Evolutionary conservation across 2,888 invertebrate genomes (phyloP).

Genomic region (Parnassius glacialis): DNA sequence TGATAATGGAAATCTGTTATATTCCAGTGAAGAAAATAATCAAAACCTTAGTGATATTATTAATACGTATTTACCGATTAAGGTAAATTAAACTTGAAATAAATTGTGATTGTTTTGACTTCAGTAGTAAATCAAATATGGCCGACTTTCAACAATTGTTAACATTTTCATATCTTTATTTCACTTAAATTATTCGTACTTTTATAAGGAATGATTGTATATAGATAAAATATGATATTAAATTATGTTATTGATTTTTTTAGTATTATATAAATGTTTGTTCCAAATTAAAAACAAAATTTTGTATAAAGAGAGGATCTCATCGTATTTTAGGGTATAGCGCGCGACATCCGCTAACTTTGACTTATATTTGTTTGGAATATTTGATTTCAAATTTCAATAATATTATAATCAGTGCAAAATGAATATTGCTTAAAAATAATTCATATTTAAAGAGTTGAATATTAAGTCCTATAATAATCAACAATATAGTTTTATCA

Average conservation of each 20-base stretch:
- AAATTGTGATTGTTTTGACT: slow-evolving; percentile 75
- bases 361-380: slow-evolving; percentile 5
- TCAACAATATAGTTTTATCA: too few relatives aligned
- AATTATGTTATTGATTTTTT: too few relatives aligned
- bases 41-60: slow-evolving; percentile 83
- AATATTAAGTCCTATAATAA: too few relatives aligned
- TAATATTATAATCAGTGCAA: too few relatives aligned
- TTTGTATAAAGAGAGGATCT: slow-evolving; percentile 4
- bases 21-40: slow-evolving; percentile 78
- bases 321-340: slow-evolving; percentile 1
- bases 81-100: slow-evolving; percentile 75
- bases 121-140: slow-evolving; percentile 54
- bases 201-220: background rate
- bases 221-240: too few relatives aligned
- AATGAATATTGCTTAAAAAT: too few relatives aligned
- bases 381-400: background rate
- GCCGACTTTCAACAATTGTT: slow-evolving; percentile 45
- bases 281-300: background rate
- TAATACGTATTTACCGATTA: slow-evolving; percentile 87
- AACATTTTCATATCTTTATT: slow-evolving; percentile 55
- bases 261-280: background rate
- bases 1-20: slow-evolving; percentile 84
- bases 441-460: too few relatives aligned
- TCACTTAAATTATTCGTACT: background rate
- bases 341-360: slow-evolving; percentile 25